phyloP scores from a whole-genome alignment of 2,113 vertebrate species.

The Lasiurus borealis region DNA sequence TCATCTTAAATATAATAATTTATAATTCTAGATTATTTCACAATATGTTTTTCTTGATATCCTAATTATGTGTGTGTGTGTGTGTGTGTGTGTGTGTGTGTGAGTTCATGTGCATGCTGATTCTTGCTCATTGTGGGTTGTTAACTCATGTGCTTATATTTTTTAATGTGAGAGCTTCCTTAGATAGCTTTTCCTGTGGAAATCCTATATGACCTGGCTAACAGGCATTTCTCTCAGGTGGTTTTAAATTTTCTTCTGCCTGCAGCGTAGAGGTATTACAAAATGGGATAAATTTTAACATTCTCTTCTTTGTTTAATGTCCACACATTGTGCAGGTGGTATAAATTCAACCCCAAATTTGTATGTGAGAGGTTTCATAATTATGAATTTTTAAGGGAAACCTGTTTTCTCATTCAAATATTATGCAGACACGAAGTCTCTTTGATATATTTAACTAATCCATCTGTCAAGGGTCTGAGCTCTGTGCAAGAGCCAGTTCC shows the following conservation, averaged over 20 bases:
- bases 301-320: not conserved
- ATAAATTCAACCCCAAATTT: not conserved
- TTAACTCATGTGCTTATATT: not conserved
- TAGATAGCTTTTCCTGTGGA: not conserved
- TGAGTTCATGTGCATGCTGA: rapidly evolving
- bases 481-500: not conserved
- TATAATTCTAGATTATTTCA: not conserved
- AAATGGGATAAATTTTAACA: not conserved
- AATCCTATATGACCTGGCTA: not conserved
- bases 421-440: not conserved
- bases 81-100: not conserved
- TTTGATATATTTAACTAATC: slow-evolving; percentile 33
- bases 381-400: slow-evolving; percentile 30
- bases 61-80: not conserved
- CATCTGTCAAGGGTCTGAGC: not conserved
- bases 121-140: not conserved
- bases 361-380: not conserved
- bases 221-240: not conserved
- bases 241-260: not conserved
- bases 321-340: not conserved
- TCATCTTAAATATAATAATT: not conserved
- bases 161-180: not conserved
- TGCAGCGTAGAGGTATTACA: not conserved
- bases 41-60: not conserved
- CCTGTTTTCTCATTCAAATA: slow-evolving; percentile 20